Evolutionary conservation across 2,113 vertebrate genomes (phyloP).

Genomic region (Nibea albiflora): DNA sequence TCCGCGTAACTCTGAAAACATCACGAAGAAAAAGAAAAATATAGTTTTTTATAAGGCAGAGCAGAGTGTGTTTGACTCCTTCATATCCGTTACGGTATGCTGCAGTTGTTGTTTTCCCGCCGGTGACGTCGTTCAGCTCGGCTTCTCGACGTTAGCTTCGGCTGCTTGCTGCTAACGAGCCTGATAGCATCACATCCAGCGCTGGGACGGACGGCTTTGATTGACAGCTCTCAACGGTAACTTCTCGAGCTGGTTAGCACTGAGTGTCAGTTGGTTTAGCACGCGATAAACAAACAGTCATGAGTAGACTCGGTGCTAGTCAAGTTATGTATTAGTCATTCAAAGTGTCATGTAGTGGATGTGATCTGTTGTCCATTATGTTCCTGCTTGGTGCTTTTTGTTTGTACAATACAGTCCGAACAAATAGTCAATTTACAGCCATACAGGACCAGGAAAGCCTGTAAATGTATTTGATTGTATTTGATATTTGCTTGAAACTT

Average conservation of each 20-base stretch:
- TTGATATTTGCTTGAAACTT: neutral
- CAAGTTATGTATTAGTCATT: no score
- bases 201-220: neutral
- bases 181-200: constrained; percentile 22
- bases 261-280: neutral
- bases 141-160: neutral
- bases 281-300: no score
- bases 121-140: neutral
- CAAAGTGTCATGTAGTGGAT: no score
- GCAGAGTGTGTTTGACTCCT: neutral
- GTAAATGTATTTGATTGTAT: neutral
- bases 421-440: neutral
- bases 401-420: neutral
- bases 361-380: no score
- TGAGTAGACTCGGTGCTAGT: no score
- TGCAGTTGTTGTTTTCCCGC: neutral
- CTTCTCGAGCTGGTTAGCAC: no score
- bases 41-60: fast-evolving
- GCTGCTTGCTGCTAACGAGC: constrained; percentile 31
- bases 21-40: neutral
- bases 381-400: neutral
- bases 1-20: constrained; percentile 46
- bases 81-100: fast-evolving
- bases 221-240: constrained; percentile 10
- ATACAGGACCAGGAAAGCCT: no score